Percentiles rank a stretch among this genome's conserved stretches.
Evolutionary conservation across 2,113 vertebrate genomes (phyloP).

Genomic region (Gobio gobio): DNA sequence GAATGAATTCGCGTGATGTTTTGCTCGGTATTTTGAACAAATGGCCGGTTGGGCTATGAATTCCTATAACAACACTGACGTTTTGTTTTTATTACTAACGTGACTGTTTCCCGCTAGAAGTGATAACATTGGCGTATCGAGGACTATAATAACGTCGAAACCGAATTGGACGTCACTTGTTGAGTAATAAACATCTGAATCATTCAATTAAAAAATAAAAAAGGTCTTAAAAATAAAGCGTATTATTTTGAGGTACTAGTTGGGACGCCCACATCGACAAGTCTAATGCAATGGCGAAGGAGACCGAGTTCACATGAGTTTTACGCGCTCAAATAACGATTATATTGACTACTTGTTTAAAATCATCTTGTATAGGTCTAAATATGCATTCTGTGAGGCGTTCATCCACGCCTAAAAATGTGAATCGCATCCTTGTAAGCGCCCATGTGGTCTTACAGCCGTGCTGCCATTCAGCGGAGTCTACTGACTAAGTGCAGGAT

Average conservation of each 20-base stretch:
- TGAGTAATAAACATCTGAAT: not conserved
- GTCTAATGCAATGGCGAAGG: conserved; percentile 43
- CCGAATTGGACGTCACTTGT: not conserved
- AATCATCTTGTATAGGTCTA: not conserved
- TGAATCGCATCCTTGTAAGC: conserved; percentile 28
- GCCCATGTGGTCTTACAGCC: conserved; percentile 52
- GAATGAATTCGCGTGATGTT: not conserved
- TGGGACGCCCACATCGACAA: conserved; percentile 28
- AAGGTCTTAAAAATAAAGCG: not conserved
- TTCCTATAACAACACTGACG: not conserved
- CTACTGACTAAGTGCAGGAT: conserved; percentile 25
- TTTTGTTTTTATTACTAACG: not conserved
- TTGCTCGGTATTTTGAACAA: not conserved
- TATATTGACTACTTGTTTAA: not conserved
- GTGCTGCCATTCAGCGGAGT: conserved; percentile 38
- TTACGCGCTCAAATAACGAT: not conserved
- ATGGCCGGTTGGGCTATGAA: not conserved
- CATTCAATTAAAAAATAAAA: not conserved
- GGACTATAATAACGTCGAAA: not conserved
- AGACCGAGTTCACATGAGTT: conserved; percentile 42
- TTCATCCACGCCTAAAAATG: not conserved
- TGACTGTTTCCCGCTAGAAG: not conserved
- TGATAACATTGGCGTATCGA: not conserved
- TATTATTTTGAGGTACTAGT: conserved; percentile 7
- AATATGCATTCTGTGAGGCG: not conserved